Conservation (phyloP, 2,888 invertebrate genomes). For the Hymenopus coronatus region DNA sequence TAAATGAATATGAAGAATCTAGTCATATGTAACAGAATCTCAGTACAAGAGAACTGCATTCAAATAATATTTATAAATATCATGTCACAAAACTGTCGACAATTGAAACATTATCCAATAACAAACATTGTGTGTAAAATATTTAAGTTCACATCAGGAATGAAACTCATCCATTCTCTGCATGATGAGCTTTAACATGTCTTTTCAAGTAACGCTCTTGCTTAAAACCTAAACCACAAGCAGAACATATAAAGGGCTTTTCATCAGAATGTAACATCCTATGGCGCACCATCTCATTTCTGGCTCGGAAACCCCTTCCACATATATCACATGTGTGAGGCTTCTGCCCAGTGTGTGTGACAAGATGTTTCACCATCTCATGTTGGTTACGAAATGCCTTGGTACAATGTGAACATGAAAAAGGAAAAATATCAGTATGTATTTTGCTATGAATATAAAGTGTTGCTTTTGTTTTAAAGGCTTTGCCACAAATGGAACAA, state of each 20-base stretch:
- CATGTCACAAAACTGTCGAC: too few relatives aligned
- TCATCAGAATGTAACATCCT: constrained; percentile 50
- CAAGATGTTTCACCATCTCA: constrained; percentile 55
- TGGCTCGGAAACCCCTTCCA: constrained; percentile 40
- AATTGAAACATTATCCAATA: too few relatives aligned
- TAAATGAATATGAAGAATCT: too few relatives aligned
- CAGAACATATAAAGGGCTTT: constrained; percentile 40
- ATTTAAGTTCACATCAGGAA: too few relatives aligned
- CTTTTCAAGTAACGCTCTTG: constrained; percentile 54
- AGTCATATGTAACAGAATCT: too few relatives aligned
- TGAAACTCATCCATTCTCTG: background rate
- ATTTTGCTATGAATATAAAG: constrained; percentile 61
- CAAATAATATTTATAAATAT: too few relatives aligned
- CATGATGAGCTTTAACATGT: constrained; percentile 45
- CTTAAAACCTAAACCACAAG: constrained; percentile 44
- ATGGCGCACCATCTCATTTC: constrained; percentile 44
- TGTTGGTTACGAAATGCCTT: constrained; percentile 54
- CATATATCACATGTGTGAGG: constrained; percentile 54
- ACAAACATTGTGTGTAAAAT: too few relatives aligned
- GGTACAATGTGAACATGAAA: constrained; percentile 57
- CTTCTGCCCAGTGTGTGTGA: constrained; percentile 56
- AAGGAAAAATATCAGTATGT: constrained; percentile 56
- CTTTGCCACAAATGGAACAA: constrained; percentile 51
- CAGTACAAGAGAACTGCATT: too few relatives aligned
- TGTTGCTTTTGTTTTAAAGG: constrained; percentile 65